A percentile compares a stretch with the other conserved stretches of the same genome.
Conservation (phyloP, 2,888 invertebrate genomes). For the Sycophila texana region DNA sequence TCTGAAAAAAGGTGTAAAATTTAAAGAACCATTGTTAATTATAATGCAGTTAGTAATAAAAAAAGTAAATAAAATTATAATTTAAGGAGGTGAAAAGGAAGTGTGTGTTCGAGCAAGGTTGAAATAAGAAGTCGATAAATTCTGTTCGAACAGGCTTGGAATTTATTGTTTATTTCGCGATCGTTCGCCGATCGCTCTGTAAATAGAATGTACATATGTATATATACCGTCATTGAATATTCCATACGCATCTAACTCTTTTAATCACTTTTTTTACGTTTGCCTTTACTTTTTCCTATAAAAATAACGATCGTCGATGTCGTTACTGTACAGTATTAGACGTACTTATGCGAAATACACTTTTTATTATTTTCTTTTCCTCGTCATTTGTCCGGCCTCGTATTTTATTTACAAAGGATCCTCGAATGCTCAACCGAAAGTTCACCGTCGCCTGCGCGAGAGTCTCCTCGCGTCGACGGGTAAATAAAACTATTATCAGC, state of each 20-base stretch:
- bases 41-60: too few relatives aligned
- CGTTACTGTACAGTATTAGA: constrained; percentile 57
- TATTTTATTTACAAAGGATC: constrained; percentile 49
- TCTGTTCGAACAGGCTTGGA: constrained; percentile 55
- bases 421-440: neutral
- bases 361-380: constrained; percentile 10
- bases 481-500: neutral
- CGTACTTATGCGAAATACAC: constrained; percentile 49
- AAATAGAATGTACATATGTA: constrained; percentile 57
- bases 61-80: neutral
- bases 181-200: constrained; percentile 45
- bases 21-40: too few relatives aligned
- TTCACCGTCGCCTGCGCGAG: too few relatives aligned
- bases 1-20: too few relatives aligned
- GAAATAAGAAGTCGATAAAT: constrained; percentile 25
- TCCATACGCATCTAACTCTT: constrained; percentile 52
- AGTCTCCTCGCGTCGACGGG: constrained; percentile 31
- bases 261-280: constrained; percentile 28
- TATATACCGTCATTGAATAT: constrained; percentile 55
- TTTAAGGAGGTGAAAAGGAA: neutral
- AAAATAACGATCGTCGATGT: constrained; percentile 55
- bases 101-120: neutral
- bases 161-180: constrained; percentile 56
- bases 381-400: too few relatives aligned
- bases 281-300: constrained; percentile 50